Base-by-base conservation (phyloP, 2,888 invertebrate species). In the Synanthedon andrenaeformis region DNA sequence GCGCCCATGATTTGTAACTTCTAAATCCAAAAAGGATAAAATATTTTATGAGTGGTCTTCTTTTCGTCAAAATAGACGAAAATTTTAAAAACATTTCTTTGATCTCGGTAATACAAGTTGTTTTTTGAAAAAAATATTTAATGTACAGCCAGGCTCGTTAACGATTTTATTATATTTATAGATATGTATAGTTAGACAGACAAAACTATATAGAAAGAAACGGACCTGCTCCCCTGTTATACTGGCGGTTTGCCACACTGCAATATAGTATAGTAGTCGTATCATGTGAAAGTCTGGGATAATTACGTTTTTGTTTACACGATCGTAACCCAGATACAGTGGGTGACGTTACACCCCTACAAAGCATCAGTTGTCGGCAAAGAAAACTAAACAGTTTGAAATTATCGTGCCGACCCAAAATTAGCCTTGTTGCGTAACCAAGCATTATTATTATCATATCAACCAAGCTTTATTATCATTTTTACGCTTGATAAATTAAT, bases 301-400 rank as follows among this genome's bases (percentile, higher is more conserved):
- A 62, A 56, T 65, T 60, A 55, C 73, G 74, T 80, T 78, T 77
- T 71, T 69, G 76, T 79, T 75, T 76, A 76, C 70, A 59, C 62
- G 54, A 66, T 66, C 63, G 68, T 74, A 77, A 77, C 79, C 75
- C 67, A 78, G 72, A 69, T 74, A 69, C 67, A 56, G 61, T 58
- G 56, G 56, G 51, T 57, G 35, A 35, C 35, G 58, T 63, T 64
- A 63, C 62, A 62, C 64, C 65, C 66, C 60, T 55, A 52, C 55
- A 58, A 55, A 55, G 55, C 55, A 58, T 54, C 58, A 56, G 55
- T 52, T 49, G 56, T 52, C 51, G 55, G 51, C 55, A 52, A 49
- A 53, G 51, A 51, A 45, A 45, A 14, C 11, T 8, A 45, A 45
- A 45, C 14, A 45, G 13, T 45, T 14, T n/a, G 13, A 13, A n/a